Base-by-base conservation (phyloP, 1,140 invertebrate genomes). In the Manduca sexta region DNA sequence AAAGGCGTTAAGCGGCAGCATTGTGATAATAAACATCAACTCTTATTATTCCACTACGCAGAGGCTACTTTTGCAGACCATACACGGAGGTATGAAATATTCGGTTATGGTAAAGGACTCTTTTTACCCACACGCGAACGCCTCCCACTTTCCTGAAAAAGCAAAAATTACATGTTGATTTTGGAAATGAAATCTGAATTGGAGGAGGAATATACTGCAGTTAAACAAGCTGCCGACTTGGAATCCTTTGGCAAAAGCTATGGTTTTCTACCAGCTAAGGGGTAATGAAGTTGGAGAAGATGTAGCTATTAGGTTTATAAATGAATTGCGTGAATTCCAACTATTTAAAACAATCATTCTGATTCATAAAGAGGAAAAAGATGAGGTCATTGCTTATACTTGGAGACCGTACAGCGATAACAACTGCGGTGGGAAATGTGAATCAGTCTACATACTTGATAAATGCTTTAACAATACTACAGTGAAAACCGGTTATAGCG, bases 101-200 rank as follows among this genome's bases (percentile, higher is more conserved):
- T 83, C 84, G 16, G 69, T 87, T 40, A 86, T 87, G 86, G 75
- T 83, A 54, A 87, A 87, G 61, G 80, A 86, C 60, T 83, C 82
- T 40, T 75, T 68, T 39, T 77, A 74, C 35, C 63, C 54, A 18
- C 86, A 87, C 49, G 79, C 74, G 12, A 87, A 87, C 60, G 84
- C 84, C 16, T 84, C 86, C 3, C 84, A 86, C 69, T 87, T 87
- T 48, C 79, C 74, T n/a, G 86, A 87, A 67, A 86, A 86, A 67
- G 86, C 86, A 86, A 87, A 63, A 87, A 87, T 74, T 87, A 87
- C 63, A 77, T 87, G 76, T 67, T 87, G 66, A 78, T 87, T 64
- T 69, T 87, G 43, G 79, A 87, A 68, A 66, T 82, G 37, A 78
- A 83, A 72, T 64, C 60, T 21, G 82, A 87, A 52, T 59, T 86